phyloP scores from a whole-genome alignment of 2,888 invertebrate species.

The Rhingia rostrata region DNA sequence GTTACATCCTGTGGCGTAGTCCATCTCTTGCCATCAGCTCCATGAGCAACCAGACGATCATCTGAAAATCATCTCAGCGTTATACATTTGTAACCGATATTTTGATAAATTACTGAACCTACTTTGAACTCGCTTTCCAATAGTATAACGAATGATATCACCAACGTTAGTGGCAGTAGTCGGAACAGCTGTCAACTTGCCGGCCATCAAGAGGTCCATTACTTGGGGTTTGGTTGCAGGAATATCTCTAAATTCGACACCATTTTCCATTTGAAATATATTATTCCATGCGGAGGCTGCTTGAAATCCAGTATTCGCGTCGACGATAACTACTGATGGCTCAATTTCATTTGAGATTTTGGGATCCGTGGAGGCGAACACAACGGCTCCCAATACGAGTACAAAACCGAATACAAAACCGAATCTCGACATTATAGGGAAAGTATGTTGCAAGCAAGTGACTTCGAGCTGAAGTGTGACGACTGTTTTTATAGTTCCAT shows the following conservation, averaged over 20 bases:
- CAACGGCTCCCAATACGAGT: neutral
- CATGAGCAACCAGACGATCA: constrained; percentile 66
- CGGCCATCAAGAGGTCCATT: neutral
- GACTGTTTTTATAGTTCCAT: neutral
- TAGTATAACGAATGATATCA: constrained; percentile 3
- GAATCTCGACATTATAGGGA: constrained; percentile 4
- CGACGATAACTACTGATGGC: neutral
- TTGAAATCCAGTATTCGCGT: neutral
- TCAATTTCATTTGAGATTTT: neutral
- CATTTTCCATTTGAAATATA: neutral
- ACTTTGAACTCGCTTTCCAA: constrained; percentile 34
- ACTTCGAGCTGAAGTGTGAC: neutral
- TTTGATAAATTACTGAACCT: neutral
- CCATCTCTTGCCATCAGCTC: constrained; percentile 50
- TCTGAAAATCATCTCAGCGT: constrained; percentile 23
- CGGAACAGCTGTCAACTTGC: constrained; percentile 15
- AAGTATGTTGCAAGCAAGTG: neutral
- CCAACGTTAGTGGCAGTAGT: neutral
- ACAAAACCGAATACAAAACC: neutral
- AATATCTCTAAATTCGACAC: neutral
- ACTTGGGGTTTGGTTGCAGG: neutral
- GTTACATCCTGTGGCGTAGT: constrained; percentile 58
- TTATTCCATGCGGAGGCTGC: neutral
- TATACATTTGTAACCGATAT: neutral
- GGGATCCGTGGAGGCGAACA: neutral